Conservation (phyloP, 2,888 invertebrate genomes). For the Sminthurides aquaticus region DNA sequence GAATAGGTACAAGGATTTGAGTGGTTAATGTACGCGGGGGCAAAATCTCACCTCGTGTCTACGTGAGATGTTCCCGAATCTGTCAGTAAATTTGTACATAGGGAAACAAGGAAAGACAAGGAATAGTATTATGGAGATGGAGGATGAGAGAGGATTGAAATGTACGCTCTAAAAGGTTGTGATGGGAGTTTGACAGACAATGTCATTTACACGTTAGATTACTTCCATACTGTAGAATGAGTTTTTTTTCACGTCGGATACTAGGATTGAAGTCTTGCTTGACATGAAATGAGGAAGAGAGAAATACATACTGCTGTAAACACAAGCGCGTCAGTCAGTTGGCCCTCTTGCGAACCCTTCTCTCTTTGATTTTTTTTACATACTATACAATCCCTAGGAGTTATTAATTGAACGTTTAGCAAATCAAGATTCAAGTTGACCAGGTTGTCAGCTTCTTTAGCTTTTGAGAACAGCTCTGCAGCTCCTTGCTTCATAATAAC, state of each 20-base stretch:
- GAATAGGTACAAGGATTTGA: not conserved
- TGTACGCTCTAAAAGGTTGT: not conserved
- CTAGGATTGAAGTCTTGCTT: not conserved
- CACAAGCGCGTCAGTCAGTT: not conserved
- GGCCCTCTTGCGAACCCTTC: too few species aligned
- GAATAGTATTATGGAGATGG: too few species aligned
- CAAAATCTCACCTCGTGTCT: not conserved
- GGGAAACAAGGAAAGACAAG: too few species aligned
- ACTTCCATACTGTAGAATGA: not conserved
- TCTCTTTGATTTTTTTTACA: too few species aligned
- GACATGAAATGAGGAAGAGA: too few species aligned
- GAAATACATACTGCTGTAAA: too few species aligned
- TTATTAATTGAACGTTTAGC: too few species aligned
- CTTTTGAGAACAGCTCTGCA: too few species aligned
- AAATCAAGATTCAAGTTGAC: too few species aligned
- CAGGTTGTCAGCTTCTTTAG: too few species aligned
- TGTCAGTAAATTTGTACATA: not conserved
- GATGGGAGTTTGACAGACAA: not conserved
- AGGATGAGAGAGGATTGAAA: not conserved
- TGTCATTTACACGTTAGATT: not conserved
- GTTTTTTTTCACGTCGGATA: not conserved
- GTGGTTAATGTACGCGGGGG: not conserved
- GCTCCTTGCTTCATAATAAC: too few species aligned
- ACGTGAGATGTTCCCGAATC: not conserved
- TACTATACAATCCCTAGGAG: too few species aligned